Evolutionary conservation across 2,888 invertebrate genomes (phyloP).

Genomic region (Notodromas monacha): DNA sequence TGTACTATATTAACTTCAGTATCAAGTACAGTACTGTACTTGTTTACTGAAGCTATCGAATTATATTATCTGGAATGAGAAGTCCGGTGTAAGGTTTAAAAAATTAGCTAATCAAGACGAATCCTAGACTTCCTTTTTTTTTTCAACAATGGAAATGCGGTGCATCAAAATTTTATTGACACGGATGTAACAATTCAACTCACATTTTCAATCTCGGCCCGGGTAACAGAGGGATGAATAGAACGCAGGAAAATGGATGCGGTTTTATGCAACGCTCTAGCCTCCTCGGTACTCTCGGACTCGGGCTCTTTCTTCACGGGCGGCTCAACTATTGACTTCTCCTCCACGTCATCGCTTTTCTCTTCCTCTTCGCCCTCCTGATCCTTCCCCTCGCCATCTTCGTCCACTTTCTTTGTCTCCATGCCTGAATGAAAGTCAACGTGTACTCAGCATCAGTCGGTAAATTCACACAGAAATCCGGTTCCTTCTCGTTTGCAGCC

Average conservation of each 20-base stretch:
- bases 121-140: no score
- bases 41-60: no score
- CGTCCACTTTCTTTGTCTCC: conserved; percentile 8
- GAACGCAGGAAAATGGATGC: conserved; percentile 87
- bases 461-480: no score
- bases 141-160: no score
- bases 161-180: no score
- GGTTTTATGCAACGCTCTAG: conserved; percentile 48
- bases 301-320: conserved; percentile 10
- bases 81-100: no score
- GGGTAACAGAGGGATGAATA: conserved; percentile 75
- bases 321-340: conserved; percentile 10
- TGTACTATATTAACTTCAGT: no score
- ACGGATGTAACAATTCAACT: conserved; percentile 17
- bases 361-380: conserved; percentile 9
- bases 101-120: no score
- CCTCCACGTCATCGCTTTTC: conserved; percentile 11
- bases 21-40: no score
- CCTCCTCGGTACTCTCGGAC: conserved; percentile 9
- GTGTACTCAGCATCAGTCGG: no score
- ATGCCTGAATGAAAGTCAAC: no score
- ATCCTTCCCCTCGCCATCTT: conserved; percentile 9
- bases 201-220: conserved; percentile 79
- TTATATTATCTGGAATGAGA: no score
- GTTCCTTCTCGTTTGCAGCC: conserved; percentile 8